Evolutionary conservation across 2,797 vertebrate genomes (phyloP), one percentile per base, ranked within the genome.

Genomic region (Eulemur rubriventer): DNA sequence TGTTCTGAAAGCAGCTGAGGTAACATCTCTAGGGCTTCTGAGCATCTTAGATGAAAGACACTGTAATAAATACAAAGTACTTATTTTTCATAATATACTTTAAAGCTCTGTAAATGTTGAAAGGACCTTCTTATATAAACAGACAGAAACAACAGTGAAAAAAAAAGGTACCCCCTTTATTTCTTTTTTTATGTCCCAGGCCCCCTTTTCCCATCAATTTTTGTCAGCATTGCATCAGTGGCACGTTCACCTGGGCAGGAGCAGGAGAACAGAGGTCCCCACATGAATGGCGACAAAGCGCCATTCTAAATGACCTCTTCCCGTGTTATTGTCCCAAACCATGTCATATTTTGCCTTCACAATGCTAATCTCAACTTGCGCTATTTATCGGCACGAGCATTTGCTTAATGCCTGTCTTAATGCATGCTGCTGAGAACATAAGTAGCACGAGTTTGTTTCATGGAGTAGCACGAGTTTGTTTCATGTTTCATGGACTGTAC

Each of bases 41-140:
- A 55, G 33, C 1, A 3, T 41, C 69, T 50, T 20, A 76, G 82
- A 94, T 86, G 46, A 96, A 95, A 95, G 69, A 59, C 24, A 30
- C 6, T 0, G 0, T 33, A 30, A 4, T 30, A 67, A 89, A 65
- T 38, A 90, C 57, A 84, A 72, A 89, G 83, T 43, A 9, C 35
- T 33, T 38, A 18, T 70, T 96, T 92, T 89, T 59, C 89, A 22
- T 38, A 12, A 73, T 73, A 10, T 2, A 41, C 33, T 94, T 79
- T 82, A 85, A 95, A 91, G 59, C 65, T 89, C 72, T 82, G n/a
- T 83, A 59, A 38, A 57, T 35, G 30, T 86, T 79, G 43, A 93
- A 97, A 89, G 76, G 78, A 41, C 12, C 18, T 52, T 96, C 91
- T 94, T 46, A 92, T 26, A 67, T 35, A 89, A 96, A 76, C 72